These are phyloP conservation scores for Sciurus vulgaris DNA, from an alignment of 2,797 vertebrate genomes.

Conservation along the genomic window DNA sequence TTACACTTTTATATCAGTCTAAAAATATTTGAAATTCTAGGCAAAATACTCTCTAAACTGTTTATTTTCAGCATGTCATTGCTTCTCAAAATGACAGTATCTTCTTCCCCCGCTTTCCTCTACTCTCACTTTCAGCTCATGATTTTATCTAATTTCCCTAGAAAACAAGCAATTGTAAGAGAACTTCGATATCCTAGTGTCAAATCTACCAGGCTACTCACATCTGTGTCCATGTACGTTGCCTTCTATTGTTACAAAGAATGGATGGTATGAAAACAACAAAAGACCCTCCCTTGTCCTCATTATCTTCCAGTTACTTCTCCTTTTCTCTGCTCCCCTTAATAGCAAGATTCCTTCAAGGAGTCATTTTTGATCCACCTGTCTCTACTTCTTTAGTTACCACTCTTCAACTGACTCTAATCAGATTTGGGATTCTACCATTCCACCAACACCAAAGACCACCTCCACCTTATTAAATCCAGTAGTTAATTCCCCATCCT, in stretches of 20 bases:
- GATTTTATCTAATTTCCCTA: neutral
- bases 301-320: neutral
- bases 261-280: neutral
- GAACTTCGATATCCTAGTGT: neutral
- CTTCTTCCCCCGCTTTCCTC: neutral
- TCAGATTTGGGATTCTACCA: neutral
- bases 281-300: neutral
- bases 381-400: neutral
- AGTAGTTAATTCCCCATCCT: neutral
- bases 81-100: neutral
- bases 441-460: neutral
- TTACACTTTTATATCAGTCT: neutral
- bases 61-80: neutral
- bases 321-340: neutral
- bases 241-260: neutral
- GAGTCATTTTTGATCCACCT: neutral
- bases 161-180: neutral
- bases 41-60: neutral
- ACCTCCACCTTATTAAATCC: neutral
- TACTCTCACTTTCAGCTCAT: neutral
- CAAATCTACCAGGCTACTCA: neutral
- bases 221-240: neutral
- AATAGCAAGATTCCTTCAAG: neutral
- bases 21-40: slow-evolving; percentile 20
- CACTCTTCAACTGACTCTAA: neutral